A percentile compares a stretch with the other conserved stretches of the same genome.
These are phyloP conservation scores for Anolis sagrei DNA, from an alignment of 2,113 vertebrate genomes.

Conservation along the genomic window DNA sequence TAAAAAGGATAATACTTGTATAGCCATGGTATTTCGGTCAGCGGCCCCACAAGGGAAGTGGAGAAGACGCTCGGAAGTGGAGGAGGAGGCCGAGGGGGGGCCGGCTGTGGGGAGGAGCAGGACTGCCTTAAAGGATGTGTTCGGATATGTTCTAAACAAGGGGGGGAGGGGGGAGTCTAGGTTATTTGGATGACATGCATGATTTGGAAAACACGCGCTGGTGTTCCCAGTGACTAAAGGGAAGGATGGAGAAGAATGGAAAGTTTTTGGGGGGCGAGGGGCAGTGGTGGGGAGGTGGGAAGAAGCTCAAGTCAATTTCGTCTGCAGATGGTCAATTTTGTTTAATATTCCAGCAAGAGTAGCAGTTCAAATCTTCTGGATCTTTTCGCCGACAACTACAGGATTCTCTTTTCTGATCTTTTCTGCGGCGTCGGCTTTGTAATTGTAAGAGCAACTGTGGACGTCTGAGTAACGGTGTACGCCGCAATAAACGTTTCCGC, in stretches of 20 bases:
- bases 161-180: slow-evolving; percentile 70
- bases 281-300: slow-evolving; percentile 27
- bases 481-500: slow-evolving; percentile 87
- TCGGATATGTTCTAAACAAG: slow-evolving; percentile 80
- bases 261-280: neutral
- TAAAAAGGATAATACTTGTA: slow-evolving; percentile 79
- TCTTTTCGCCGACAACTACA: slow-evolving; percentile 89
- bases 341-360: slow-evolving; percentile 75
- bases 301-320: slow-evolving; percentile 79
- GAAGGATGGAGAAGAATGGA: slow-evolving; percentile 3
- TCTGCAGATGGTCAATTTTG: slow-evolving; percentile 80
- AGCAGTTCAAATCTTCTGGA: slow-evolving; percentile 89
- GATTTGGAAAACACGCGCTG: slow-evolving; percentile 80
- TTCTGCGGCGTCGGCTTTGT: slow-evolving; percentile 90
- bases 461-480: slow-evolving; percentile 89
- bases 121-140: slow-evolving; percentile 80
- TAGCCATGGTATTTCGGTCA: slow-evolving; percentile 17
- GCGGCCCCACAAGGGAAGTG: neutral
- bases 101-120: slow-evolving; percentile 51
- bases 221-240: slow-evolving; percentile 77
- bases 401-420: slow-evolving; percentile 94
- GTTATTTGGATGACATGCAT: slow-evolving; percentile 83
- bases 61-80: neutral
- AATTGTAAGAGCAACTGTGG: slow-evolving; percentile 90
- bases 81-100: slow-evolving; percentile 10